A percentile compares a stretch with the other conserved stretches of the same genome.
Evolutionary conservation across 1,140 invertebrate genomes (phyloP).

Genomic region (Gerris buenoi): DNA sequence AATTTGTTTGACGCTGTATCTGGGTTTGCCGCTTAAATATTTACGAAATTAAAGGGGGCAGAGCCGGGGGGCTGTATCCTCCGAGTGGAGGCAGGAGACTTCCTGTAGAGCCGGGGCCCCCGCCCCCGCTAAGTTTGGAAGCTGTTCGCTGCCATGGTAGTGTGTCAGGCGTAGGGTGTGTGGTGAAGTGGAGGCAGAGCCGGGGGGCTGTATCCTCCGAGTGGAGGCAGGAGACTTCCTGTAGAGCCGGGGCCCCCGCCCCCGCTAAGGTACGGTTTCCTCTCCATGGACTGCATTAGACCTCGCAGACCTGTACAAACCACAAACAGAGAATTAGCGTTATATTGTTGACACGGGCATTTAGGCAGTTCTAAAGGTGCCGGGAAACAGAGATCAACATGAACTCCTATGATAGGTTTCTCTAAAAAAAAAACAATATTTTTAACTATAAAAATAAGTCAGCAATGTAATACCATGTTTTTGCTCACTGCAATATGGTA

Average conservation of each 20-base stretch:
- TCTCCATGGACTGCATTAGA: not conserved
- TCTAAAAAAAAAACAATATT: too few species aligned
- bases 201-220: not conserved
- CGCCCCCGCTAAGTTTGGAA: too few species aligned
- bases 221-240: not conserved
- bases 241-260: not conserved
- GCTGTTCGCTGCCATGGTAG: not conserved
- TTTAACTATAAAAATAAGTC: too few species aligned
- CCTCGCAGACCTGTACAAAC: slow-evolving; percentile 1
- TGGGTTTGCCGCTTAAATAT: too few species aligned
- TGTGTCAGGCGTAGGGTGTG: not conserved
- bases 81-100: not conserved
- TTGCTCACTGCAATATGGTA: too few species aligned
- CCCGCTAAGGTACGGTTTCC: not conserved
- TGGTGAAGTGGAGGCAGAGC: not conserved
- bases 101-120: not conserved
- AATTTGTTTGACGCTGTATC: too few species aligned
- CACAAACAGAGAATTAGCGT: too few species aligned
- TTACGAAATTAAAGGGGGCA: not conserved
- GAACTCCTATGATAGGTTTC: too few species aligned
- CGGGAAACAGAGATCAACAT: too few species aligned
- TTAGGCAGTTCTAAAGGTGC: too few species aligned
- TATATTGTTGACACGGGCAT: too few species aligned
- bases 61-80: not conserved
- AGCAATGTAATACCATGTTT: too few species aligned